phyloP scores from a whole-genome alignment of 2,113 vertebrate species.

The Panthera leo region DNA sequence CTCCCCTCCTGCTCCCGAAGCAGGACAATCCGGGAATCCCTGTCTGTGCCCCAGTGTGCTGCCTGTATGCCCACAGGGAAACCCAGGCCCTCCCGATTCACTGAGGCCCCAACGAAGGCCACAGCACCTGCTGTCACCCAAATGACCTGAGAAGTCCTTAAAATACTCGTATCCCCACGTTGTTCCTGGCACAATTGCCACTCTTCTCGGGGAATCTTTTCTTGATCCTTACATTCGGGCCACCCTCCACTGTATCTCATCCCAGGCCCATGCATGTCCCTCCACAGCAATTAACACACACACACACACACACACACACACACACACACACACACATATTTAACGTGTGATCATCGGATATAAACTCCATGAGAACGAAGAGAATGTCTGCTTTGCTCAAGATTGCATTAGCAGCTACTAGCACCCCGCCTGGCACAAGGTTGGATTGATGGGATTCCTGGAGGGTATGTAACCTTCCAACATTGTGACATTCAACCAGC shows the following conservation, averaged over 20 bases:
- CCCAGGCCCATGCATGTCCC: neutral
- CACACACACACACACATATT: no score
- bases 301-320: neutral
- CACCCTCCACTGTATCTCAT: neutral
- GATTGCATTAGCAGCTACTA: neutral
- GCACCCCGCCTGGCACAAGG: rapidly evolving
- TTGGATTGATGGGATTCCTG: neutral
- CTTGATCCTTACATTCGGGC: neutral
- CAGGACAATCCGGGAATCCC: neutral
- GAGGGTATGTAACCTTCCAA: rapidly evolving
- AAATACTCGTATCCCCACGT: no score
- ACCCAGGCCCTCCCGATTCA: neutral
- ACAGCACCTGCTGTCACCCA: rapidly evolving
- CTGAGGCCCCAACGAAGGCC: neutral
- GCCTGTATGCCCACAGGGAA: neutral
- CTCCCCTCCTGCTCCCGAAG: neutral
- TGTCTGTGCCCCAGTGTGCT: rapidly evolving
- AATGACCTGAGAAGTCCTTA: neutral
- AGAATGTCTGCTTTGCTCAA: neutral
- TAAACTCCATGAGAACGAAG: neutral
- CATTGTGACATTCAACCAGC: rapidly evolving
- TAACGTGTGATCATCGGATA: no score
- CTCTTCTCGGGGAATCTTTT: neutral
- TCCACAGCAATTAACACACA: neutral
- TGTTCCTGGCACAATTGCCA: no score